These are phyloP conservation scores for Clarias pachynema DNA, from an alignment of 2,797 vertebrate species.

Conservation along the genomic window DNA sequence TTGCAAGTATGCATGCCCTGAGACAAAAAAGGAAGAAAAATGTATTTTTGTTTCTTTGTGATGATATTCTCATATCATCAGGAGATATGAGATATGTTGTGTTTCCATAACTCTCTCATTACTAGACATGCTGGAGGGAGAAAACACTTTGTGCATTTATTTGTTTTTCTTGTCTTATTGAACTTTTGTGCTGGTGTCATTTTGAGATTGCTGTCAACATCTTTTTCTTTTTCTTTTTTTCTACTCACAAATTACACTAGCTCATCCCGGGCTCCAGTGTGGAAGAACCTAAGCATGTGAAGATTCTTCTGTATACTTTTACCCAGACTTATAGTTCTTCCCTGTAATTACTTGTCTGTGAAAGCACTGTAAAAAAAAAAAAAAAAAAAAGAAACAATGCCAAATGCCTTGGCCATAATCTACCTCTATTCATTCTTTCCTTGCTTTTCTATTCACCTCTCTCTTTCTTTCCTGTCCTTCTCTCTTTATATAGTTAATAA, in stretches of 20 bases:
- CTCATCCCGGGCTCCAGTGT: background rate
- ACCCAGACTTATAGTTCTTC: slow-evolving; percentile 41
- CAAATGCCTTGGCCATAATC: slow-evolving; percentile 33
- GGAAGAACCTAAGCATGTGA: background rate
- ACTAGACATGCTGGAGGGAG: slow-evolving; percentile 1
- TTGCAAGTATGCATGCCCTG: background rate
- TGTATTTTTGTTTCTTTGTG: background rate
- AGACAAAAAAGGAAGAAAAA: background rate
- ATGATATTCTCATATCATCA: slow-evolving; percentile 19
- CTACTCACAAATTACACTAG: background rate
- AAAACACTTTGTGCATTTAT: slow-evolving; percentile 10
- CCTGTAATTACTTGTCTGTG: slow-evolving; percentile 51
- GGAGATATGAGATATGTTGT: slow-evolving; percentile 34
- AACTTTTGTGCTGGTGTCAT: slow-evolving; percentile 18
- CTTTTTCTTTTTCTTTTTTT: background rate
- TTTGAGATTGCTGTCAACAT: background rate
- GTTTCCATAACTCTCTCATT: slow-evolving; percentile 9
- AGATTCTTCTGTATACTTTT: slow-evolving; percentile 33
- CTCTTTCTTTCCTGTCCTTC: background rate
- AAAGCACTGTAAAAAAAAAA: slow-evolving; percentile 39
- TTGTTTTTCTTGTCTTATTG: slow-evolving; percentile 6
- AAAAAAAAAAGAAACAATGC: background rate
- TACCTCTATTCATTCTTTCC: background rate
- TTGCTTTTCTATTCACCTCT: background rate
- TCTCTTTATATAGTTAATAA: slow-evolving; percentile 42